A percentile compares a stretch with the other conserved stretches of the same genome.
Evolutionary conservation across 2,888 invertebrate species (phyloP).

Genomic region (Microctonus brassicae): DNA sequence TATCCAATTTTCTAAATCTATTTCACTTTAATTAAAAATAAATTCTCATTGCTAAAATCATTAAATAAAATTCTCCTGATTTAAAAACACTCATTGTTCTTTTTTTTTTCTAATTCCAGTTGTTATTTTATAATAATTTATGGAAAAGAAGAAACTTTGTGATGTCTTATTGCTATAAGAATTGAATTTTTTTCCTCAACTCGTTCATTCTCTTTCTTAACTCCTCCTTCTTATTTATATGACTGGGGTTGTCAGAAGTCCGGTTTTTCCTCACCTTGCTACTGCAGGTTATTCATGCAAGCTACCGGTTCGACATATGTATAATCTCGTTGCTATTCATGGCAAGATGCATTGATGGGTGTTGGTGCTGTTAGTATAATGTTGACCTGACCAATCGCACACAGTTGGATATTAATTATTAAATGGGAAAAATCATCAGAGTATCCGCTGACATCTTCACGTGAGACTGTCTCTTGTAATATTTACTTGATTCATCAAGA

Average conservation of each 20-base stretch:
- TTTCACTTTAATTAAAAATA: too few relatives aligned
- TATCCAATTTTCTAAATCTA: too few relatives aligned
- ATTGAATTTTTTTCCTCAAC: background rate
- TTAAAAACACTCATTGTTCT: too few relatives aligned
- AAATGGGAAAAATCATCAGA: constrained; percentile 20
- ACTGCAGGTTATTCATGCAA: constrained; percentile 32
- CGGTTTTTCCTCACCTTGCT: constrained; percentile 40
- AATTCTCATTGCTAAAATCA: too few relatives aligned
- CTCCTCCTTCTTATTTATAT: constrained; percentile 29
- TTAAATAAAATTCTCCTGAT: too few relatives aligned
- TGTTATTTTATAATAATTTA: constrained; percentile 29
- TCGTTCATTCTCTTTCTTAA: background rate
- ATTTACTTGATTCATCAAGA: constrained; percentile 16
- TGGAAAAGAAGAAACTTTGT: background rate
- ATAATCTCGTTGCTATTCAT: constrained; percentile 12
- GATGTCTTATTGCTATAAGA: background rate
- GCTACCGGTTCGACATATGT: constrained; percentile 32
- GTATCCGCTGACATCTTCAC: background rate
- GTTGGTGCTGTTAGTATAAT: background rate
- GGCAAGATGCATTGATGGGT: background rate
- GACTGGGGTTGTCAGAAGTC: constrained; percentile 43
- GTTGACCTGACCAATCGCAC: constrained; percentile 7
- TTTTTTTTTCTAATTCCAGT: too few relatives aligned
- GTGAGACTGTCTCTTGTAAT: background rate
- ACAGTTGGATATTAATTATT: constrained; percentile 36